Conservation (phyloP, 2,888 invertebrate species). For the Gari tellinella region DNA sequence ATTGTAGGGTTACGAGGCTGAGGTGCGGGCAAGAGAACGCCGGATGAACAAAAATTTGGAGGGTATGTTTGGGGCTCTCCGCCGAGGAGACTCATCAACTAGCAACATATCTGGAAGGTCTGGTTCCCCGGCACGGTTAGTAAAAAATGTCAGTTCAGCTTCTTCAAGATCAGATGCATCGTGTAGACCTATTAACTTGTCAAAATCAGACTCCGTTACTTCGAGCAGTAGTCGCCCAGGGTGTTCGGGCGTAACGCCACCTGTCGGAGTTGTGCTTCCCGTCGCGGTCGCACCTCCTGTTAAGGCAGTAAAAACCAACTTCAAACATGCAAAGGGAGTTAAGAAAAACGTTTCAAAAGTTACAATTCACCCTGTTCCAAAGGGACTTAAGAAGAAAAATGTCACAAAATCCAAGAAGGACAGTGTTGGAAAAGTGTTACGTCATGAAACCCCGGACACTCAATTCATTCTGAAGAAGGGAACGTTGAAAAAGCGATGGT, state of each 20-base stretch:
- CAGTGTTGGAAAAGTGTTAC: conserved; percentile 12
- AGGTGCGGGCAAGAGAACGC: conserved; percentile 61
- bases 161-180: neutral
- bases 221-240: neutral
- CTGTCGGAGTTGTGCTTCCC: too few species aligned
- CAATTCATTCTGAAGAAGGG: conserved; percentile 61
- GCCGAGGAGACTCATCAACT: conserved; percentile 52
- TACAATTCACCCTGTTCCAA: too few species aligned
- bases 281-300: too few species aligned
- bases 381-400: neutral
- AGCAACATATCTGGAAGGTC: conserved; percentile 13
- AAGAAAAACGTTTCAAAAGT: too few species aligned
- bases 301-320: too few species aligned
- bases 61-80: conserved; percentile 71
- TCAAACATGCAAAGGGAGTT: too few species aligned
- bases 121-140: neutral
- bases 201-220: neutral
- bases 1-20: conserved; percentile 69
- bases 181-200: too few species aligned
- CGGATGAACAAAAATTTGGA: conserved; percentile 66
- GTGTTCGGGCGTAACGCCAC: too few species aligned
- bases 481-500: conserved; percentile 59
- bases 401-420: neutral
- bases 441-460: conserved; percentile 66
- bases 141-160: neutral